phyloP scores from a whole-genome alignment of 2,888 invertebrate genomes.

The Galeruca laticollis region DNA sequence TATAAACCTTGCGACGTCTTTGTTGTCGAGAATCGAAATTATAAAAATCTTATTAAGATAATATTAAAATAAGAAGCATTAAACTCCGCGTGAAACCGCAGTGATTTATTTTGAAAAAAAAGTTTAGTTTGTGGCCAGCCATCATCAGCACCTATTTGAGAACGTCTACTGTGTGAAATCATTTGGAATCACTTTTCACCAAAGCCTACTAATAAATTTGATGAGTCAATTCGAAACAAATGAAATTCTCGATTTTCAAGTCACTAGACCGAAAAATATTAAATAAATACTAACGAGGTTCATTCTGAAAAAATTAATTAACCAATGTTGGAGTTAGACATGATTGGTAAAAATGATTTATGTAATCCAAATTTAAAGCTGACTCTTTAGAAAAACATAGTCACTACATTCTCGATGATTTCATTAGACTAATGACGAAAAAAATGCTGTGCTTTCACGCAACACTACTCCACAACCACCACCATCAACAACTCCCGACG shows the following conservation, averaged over 20 bases:
- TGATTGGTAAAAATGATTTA: no score
- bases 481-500: background rate
- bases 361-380: background rate
- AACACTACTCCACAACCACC: background rate
- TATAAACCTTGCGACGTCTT: background rate
- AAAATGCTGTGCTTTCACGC: constrained; percentile 17
- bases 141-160: constrained; percentile 28
- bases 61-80: constrained; percentile 38
- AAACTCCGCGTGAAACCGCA: constrained; percentile 39
- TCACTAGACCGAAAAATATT: background rate
- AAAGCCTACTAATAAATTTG: constrained; percentile 21
- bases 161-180: constrained; percentile 38
- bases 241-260: constrained; percentile 13
- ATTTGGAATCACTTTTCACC: constrained; percentile 33
- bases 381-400: background rate
- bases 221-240: constrained; percentile 31
- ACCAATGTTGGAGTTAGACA: background rate
- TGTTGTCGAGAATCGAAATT: constrained; percentile 34
- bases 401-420: background rate
- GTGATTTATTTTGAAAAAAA: constrained; percentile 30
- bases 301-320: background rate
- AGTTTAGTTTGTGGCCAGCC: background rate
- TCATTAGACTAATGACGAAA: constrained; percentile 25
- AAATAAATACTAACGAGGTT: background rate
- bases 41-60: constrained; percentile 41